Evolutionary conservation across 2,888 invertebrate species (phyloP), one percentile per base, ranked within the genome.

Genomic region (Meghimatium bilineatum): DNA sequence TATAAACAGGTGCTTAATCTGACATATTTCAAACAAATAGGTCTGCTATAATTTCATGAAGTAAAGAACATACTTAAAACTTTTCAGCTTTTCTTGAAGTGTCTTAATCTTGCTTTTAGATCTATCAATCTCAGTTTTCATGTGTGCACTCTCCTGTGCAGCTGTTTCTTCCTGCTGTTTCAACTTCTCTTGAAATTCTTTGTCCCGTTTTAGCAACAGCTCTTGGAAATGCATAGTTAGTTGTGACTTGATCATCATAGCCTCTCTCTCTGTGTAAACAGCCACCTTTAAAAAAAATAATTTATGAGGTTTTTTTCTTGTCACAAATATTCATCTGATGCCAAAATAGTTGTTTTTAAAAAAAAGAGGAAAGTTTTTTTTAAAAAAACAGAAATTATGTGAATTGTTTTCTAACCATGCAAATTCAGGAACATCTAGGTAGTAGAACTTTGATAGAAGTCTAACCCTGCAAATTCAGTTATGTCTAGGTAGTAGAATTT

Each of bases 161-260:
- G 92, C 89, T 74, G 91, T 93, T 38, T 89, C 88, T 81, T 87
- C 82, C 60, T 71, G 74, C n/a, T 83, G 75, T 84, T 87, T 89
- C 87, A 78, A 12, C 63, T 72, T 72, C 36, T 81, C 71, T 17
- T 84, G 74, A 76, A 85, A 90, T 69, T 91, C 90, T 38, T 89
- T 87, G 71, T 94, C 93, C 87, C 92, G 92, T 79, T 89, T 90
- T 29, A 94, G 86, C 84, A 93, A 81, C 66, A 90, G 88, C 29
- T 93, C 93, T 86, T 94, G 93, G 83, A 90, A 91, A 75, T 92
- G 90, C 84, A 93, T 87, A 78, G 92, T 91, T 86, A 89, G 60
- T 17, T 89, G 87, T 44, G 85, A 85, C 60, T 86, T 85, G 67
- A 91, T 80, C 52, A 87, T 90, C 83, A 85, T 88, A 87, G 89